Percentiles rank a stretch among this genome's conserved stretches.
phyloP scores from a whole-genome alignment of 2,888 invertebrate genomes.

The Cephonodes hylas region DNA sequence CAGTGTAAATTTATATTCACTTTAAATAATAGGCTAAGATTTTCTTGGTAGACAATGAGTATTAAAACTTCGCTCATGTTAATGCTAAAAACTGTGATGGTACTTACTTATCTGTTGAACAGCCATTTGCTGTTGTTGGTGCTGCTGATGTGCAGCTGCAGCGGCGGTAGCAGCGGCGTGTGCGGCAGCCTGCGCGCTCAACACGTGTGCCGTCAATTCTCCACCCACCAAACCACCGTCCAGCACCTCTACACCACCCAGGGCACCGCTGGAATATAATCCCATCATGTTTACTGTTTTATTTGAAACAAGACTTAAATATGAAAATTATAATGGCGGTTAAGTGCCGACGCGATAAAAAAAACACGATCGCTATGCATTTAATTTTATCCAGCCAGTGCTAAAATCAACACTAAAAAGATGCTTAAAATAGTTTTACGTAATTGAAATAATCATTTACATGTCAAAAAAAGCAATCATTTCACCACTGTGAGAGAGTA shows the following conservation, averaged over 20 bases:
- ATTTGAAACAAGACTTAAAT: not conserved
- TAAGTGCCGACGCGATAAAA: not conserved
- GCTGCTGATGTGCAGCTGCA: conserved; percentile 65
- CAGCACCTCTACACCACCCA: conserved; percentile 75
- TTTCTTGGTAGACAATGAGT: too few species aligned
- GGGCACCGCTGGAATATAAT: conserved; percentile 80
- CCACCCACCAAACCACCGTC: conserved; percentile 69
- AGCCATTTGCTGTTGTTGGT: conserved; percentile 65
- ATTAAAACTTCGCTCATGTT: too few species aligned
- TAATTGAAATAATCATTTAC: conserved; percentile 8
- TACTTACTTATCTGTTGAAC: conserved; percentile 72
- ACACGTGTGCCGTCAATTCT: conserved; percentile 68
- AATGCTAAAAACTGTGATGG: conserved; percentile 6
- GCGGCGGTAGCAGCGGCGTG: conserved; percentile 70
- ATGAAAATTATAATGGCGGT: not conserved
- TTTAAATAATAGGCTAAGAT: too few species aligned
- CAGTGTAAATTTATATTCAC: too few species aligned
- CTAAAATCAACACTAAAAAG: not conserved
- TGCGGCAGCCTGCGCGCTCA: conserved; percentile 76
- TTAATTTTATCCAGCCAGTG: not conserved
- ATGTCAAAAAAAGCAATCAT: conserved; percentile 30
- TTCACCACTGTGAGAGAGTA: conserved; percentile 22
- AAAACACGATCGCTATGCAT: not conserved
- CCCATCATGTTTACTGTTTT: conserved; percentile 61
- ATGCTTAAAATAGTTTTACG: not conserved